Conservation (phyloP, 2,888 invertebrate species). For the Caenorhabditis virilis region DNA sequence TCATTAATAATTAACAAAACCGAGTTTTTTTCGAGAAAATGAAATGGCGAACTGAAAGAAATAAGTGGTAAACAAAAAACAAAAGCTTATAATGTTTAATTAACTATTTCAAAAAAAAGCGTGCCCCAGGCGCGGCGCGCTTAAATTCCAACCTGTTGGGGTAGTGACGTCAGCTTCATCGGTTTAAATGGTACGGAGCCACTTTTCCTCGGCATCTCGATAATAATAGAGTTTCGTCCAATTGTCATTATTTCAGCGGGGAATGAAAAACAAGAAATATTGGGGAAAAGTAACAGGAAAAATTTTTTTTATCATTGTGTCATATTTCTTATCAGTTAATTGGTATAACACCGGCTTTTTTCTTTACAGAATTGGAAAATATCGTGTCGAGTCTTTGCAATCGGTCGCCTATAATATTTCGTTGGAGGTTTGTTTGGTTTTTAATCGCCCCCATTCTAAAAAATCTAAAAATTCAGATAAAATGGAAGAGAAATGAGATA, state of each 20-base stretch:
- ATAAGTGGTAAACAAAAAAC: too few species aligned
- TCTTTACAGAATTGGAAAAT: conserved; percentile 18
- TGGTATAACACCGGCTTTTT: not conserved
- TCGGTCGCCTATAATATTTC: conserved; percentile 27
- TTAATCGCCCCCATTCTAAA: not conserved
- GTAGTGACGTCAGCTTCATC: too few species aligned
- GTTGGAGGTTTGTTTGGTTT: conserved; percentile 9
- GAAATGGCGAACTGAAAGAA: too few species aligned
- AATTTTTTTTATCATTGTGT: not conserved
- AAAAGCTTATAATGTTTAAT: too few species aligned
- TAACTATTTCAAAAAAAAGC: too few species aligned
- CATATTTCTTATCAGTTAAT: too few species aligned
- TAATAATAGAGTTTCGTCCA: conserved; percentile 20
- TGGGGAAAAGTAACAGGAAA: not conserved
- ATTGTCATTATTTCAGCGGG: conserved; percentile 9
- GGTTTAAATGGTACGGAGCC: not conserved
- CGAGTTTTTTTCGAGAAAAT: too few species aligned
- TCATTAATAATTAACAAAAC: too few species aligned
- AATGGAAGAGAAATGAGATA: conserved; percentile 30
- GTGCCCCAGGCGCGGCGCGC: too few species aligned
- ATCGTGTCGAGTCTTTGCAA: conserved; percentile 18
- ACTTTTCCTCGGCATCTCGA: conserved; percentile 12
- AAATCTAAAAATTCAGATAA: conserved; percentile 13
- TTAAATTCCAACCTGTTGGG: too few species aligned
- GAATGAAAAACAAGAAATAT: not conserved